Evolutionary conservation across 2,888 invertebrate genomes (phyloP).

Genomic region (Steinernema hermaphroditum): DNA sequence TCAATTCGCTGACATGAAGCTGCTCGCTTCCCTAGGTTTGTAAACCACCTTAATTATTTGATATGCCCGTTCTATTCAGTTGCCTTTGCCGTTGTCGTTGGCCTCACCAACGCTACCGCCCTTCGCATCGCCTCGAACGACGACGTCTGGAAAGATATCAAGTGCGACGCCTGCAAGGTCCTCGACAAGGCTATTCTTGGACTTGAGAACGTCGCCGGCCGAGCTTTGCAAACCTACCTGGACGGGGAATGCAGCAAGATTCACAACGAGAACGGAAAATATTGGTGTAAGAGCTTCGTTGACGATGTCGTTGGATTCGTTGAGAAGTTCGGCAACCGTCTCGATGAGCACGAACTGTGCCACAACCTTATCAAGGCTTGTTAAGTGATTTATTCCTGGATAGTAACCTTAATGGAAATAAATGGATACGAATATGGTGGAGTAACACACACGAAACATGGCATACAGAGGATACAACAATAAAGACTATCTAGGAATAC

Average conservation of each 20-base stretch:
- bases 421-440: too few relatives aligned
- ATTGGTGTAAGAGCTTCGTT: not conserved
- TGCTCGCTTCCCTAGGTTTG: not conserved
- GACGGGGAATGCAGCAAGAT: not conserved
- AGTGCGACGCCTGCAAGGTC: constrained; percentile 4
- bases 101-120: not conserved
- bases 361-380: not conserved
- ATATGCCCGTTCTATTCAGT: too few relatives aligned
- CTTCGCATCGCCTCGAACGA: not conserved
- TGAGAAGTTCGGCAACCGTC: not conserved
- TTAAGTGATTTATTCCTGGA: not conserved
- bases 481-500: too few relatives aligned
- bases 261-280: not conserved
- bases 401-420: too few relatives aligned
- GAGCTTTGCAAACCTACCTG: not conserved
- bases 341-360: not conserved
- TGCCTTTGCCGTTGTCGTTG: not conserved
- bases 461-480: too few relatives aligned
- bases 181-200: not conserved
- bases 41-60: not conserved
- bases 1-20: not conserved
- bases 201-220: not conserved
- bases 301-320: constrained; percentile 10
- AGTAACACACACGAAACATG: too few relatives aligned
- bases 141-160: not conserved